These are phyloP conservation scores for Beris chalybata DNA, from an alignment of 2,888 invertebrate species.

Conservation along the genomic window DNA sequence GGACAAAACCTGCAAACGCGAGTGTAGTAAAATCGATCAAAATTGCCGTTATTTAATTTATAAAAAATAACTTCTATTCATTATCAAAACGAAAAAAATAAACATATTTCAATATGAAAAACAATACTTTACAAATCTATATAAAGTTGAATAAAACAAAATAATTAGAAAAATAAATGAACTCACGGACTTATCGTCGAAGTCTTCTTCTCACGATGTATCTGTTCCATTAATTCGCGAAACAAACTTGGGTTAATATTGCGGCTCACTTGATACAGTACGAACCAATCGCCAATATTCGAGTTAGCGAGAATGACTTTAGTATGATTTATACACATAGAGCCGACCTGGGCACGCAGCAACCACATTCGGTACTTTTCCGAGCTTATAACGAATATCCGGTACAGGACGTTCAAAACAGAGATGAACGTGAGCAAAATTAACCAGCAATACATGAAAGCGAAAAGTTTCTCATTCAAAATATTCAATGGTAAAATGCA, in stretches of 20 bases:
- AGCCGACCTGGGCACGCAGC: slow-evolving; percentile 47
- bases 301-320: slow-evolving; percentile 42
- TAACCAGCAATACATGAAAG: slow-evolving; percentile 76
- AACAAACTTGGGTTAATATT: slow-evolving; percentile 73
- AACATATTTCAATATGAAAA: too few species aligned
- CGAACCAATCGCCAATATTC: slow-evolving; percentile 75
- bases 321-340: slow-evolving; percentile 44
- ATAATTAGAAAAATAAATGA: too few species aligned
- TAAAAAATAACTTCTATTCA: too few species aligned
- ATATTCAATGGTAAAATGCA: slow-evolving; percentile 78
- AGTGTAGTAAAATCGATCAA: too few species aligned
- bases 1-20: too few species aligned
- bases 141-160: too few species aligned
- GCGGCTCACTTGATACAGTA: slow-evolving; percentile 73
- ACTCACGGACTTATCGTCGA: too few species aligned
- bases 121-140: too few species aligned
- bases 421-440: slow-evolving; percentile 65
- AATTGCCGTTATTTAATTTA: too few species aligned
- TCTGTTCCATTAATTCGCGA: slow-evolving; percentile 61
- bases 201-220: slow-evolving; percentile 19
- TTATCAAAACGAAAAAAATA: too few species aligned
- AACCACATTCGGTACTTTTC: slow-evolving; percentile 60
- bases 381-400: slow-evolving; percentile 61
- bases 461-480: slow-evolving; percentile 77
- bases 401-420: slow-evolving; percentile 66